phyloP scores from a whole-genome alignment of 2,113 vertebrate genomes.

The Zosterops japonicus region DNA sequence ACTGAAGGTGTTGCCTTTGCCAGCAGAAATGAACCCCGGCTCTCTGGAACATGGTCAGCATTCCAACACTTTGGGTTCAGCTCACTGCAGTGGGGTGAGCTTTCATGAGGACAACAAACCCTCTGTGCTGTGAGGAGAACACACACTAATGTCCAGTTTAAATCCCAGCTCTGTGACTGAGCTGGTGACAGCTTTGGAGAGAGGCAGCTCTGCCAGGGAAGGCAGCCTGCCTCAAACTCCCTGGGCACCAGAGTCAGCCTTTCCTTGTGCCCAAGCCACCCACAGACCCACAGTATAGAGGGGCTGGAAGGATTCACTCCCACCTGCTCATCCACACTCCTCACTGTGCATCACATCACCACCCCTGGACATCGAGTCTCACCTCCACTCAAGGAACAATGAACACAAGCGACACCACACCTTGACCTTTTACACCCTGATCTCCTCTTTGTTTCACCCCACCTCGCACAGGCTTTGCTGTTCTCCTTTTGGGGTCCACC shows the following conservation, averaged over 20 bases:
- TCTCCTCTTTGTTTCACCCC: background rate
- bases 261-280: background rate
- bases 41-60: background rate
- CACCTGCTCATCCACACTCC: accelerated
- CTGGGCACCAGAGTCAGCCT: too few relatives aligned
- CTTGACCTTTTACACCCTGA: background rate
- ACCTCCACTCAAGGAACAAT: accelerated
- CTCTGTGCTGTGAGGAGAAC: accelerated
- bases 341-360: background rate
- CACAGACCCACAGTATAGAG: accelerated
- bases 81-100: background rate
- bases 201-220: background rate
- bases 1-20: background rate
- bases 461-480: accelerated
- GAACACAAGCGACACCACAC: background rate
- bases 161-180: background rate
- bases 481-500: background rate
- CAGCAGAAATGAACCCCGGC: background rate
- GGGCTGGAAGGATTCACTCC: background rate
- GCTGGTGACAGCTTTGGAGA: background rate
- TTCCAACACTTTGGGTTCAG: background rate
- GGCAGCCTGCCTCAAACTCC: background rate
- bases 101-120: background rate
- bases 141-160: accelerated
- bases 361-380: accelerated